phyloP scores from a whole-genome alignment of 1,140 invertebrate species.

The Nautilus pompilius region DNA sequence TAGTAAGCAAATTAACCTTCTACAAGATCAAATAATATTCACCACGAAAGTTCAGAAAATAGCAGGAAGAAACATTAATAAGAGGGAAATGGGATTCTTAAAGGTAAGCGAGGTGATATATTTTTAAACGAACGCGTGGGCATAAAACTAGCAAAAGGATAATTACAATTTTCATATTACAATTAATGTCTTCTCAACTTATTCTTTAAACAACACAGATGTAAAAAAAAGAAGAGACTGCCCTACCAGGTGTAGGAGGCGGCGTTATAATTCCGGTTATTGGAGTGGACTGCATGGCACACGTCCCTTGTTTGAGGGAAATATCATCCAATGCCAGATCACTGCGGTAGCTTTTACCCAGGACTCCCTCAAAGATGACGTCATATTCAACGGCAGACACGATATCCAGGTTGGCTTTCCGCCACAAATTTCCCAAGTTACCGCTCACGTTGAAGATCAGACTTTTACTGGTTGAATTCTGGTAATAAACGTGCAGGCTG shows the following conservation, averaged over 20 bases:
- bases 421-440: background rate
- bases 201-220: no score
- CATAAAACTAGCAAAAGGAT: no score
- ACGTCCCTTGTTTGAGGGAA: constrained; percentile 8
- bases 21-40: no score
- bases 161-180: no score
- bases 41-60: no score
- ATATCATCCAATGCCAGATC: constrained; percentile 74
- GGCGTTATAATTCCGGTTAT: background rate
- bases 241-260: background rate
- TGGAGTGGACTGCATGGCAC: constrained; percentile 14
- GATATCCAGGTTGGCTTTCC: background rate
- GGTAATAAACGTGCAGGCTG: background rate
- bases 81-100: no score
- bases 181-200: no score
- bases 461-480: background rate
- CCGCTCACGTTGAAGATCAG: background rate
- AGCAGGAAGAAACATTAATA: no score
- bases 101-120: no score
- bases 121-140: no score
- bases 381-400: background rate
- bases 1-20: no score
- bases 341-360: constrained; percentile 54
- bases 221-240: background rate
- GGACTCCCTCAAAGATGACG: constrained; percentile 33